Percentiles rank a stretch among this genome's conserved stretches.
These are phyloP conservation scores for Styela clava DNA, from an alignment of 23 tunicate species.

Conservation along the genomic window DNA sequence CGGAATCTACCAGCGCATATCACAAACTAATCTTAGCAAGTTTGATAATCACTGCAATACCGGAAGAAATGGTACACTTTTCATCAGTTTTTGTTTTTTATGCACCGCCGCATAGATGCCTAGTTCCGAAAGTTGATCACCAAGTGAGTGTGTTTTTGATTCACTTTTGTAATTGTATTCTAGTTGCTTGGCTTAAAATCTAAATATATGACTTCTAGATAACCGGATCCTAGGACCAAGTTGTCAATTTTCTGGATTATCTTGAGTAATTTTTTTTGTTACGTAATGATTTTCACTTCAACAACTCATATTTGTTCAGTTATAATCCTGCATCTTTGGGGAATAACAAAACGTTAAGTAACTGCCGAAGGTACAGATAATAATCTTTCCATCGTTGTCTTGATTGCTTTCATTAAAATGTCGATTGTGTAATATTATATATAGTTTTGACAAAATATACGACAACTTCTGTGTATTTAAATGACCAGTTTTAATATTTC, in stretches of 20 bases:
- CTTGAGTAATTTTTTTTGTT: too few relatives aligned
- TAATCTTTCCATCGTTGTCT: too few relatives aligned
- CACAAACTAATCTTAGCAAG: not conserved
- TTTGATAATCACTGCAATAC: not conserved
- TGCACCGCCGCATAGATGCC: constrained; percentile 4
- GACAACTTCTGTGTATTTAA: too few relatives aligned
- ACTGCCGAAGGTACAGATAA: not conserved
- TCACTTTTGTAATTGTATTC: too few relatives aligned
- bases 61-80: not conserved
- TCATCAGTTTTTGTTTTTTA: not conserved
- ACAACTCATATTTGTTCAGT: not conserved
- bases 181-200: too few relatives aligned
- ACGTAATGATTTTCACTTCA: not conserved
- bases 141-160: not conserved
- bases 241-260: too few relatives aligned
- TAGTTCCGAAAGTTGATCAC: not conserved
- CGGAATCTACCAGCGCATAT: not conserved
- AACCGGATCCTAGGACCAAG: too few relatives aligned
- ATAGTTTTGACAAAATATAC: too few relatives aligned
- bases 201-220: too few relatives aligned
- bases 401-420: too few relatives aligned
- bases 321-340: not conserved
- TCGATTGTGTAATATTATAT: too few relatives aligned
- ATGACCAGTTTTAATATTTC: too few relatives aligned
- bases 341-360: not conserved